phyloP scores from a whole-genome alignment of 2,797 vertebrate species.

The Antrozous pallidus region DNA sequence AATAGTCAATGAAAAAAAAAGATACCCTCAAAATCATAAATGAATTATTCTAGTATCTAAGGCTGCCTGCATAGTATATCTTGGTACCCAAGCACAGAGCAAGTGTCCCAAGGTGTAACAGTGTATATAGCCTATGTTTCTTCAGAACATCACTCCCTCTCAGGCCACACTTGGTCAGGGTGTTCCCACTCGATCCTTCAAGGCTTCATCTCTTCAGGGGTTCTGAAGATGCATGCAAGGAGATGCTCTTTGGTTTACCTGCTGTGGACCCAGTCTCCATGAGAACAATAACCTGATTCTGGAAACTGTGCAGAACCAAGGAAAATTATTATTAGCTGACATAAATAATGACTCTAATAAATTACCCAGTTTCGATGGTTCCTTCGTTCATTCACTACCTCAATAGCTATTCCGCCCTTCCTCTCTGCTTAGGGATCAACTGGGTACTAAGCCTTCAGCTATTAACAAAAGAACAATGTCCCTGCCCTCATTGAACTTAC shows the following conservation, averaged over 20 bases:
- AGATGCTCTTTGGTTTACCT: background rate
- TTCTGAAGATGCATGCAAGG: background rate
- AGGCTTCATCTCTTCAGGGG: background rate
- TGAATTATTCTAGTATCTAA: slow-evolving; percentile 70
- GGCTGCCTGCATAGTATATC: slow-evolving; percentile 3
- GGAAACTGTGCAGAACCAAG: background rate
- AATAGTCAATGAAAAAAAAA: slow-evolving; percentile 80
- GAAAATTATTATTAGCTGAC: background rate
- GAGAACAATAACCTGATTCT: background rate
- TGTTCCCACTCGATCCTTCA: background rate
- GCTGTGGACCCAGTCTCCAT: background rate
- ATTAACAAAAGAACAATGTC: background rate
- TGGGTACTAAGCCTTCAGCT: background rate
- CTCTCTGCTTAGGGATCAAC: background rate
- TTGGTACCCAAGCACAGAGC: background rate
- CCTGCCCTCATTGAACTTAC: background rate
- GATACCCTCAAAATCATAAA: slow-evolving; percentile 80
- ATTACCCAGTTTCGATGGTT: background rate
- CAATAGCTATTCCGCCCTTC: background rate
- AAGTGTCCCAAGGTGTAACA: background rate
- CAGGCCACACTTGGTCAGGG: background rate
- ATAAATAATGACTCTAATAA: background rate
- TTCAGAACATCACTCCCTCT: background rate
- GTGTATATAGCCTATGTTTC: background rate
- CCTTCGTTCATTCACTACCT: background rate